Evolutionary conservation across 2,113 vertebrate genomes (phyloP).

Genomic region (Callocephalon fimbriatum): DNA sequence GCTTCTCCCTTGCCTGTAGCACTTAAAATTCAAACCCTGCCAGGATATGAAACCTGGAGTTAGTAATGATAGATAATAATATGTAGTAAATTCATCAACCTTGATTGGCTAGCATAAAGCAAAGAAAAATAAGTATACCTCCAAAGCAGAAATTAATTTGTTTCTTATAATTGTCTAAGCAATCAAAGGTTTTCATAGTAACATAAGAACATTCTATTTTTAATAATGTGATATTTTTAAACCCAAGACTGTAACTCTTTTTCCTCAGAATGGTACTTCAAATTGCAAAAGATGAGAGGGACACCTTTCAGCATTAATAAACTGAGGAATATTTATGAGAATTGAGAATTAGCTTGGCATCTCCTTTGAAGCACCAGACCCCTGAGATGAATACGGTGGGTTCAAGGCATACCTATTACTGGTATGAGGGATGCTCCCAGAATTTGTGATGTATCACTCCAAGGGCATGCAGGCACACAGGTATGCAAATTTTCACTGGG

Average conservation of each 20-base stretch:
- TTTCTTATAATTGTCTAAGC: background rate
- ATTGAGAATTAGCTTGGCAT: conserved; percentile 54
- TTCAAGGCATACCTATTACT: background rate
- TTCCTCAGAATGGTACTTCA: conserved; percentile 4
- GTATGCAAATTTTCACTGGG: rapidly evolving
- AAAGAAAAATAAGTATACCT: background rate
- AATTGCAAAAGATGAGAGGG: conserved; percentile 41
- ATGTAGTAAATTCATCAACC: background rate
- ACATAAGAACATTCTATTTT: background rate
- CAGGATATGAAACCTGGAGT: background rate
- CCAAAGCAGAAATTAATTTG: background rate
- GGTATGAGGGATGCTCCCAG: background rate
- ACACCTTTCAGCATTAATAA: conserved; percentile 63
- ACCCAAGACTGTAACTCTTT: background rate
- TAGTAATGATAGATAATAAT: background rate
- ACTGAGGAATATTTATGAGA: conserved; percentile 64
- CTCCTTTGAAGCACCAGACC: conserved; percentile 56
- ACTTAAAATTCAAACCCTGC: background rate
- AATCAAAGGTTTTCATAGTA: background rate
- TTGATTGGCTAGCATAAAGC: background rate
- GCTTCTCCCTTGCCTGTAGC: background rate
- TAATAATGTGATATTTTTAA: background rate
- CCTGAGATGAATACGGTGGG: background rate
- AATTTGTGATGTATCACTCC: background rate
- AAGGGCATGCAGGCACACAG: background rate